Evolutionary conservation across 2,113 vertebrate species (phyloP), one percentile per base, ranked within the genome.

Genomic region (Etheostoma spectabile): DNA sequence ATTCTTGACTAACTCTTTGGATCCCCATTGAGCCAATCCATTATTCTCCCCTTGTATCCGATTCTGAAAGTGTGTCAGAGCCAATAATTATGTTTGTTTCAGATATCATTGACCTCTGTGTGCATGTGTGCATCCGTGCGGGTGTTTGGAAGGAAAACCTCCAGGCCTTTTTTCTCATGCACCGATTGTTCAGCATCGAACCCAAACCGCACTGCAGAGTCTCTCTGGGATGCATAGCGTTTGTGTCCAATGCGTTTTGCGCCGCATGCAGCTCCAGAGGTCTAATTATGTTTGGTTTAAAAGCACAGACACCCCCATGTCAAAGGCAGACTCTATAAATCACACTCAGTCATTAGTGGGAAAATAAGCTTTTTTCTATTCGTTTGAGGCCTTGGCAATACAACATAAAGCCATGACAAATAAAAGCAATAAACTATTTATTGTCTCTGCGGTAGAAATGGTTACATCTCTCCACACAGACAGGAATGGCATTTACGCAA

Each of bases 401-500:
- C 86, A 89, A 91, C 86, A 91, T 88, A 91, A 88, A 88, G 83
- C 77, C 79, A 79, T 76, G 85, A 89, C 89, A 92, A 91, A 91
- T 91, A 87, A 86, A 92, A 92, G 84, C 90, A 90, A 92, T 94
- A 91, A 94, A 92, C 77, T 80, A 86, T 89, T 89, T 91, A 91
- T 90, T 90, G 91, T 92, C 88, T 89, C 57, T 5, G 59, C 85
- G 82, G 77, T 76, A 91, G 88, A 86, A 92, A 86, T 74, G 91
- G 86, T 89, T 86, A 45, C 83, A 87, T 89, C 86, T 87, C 90
- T 77, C 67, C 82, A 76, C 86, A 79, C 79, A 83, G 88, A 91
- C 84, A 87, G 86, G 73, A 95, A 93, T 87, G 91, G 88, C 89
- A 90, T 89, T 91, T 90, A 91, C 79, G 61, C 89, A 94, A 92